phyloP scores from a whole-genome alignment of 2,797 vertebrate genomes.

The Karalla daura region DNA sequence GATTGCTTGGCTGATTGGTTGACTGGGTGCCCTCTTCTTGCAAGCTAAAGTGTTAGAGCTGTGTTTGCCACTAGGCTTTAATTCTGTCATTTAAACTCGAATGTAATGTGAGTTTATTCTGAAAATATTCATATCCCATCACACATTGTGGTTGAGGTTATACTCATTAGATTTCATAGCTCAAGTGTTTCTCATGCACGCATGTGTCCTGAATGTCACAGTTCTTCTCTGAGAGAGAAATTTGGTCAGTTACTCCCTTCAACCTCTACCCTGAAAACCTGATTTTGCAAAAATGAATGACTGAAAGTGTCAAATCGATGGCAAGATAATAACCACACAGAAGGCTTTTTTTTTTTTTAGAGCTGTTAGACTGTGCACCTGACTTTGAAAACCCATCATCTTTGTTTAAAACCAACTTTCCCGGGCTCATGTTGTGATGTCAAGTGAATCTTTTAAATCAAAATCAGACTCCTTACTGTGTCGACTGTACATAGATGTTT shows the following conservation, averaged over 20 bases:
- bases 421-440: not conserved
- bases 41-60: too few species aligned
- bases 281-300: not conserved
- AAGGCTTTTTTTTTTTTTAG: not conserved
- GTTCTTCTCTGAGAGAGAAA: slow-evolving; percentile 9
- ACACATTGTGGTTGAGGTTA: not conserved
- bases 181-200: not conserved
- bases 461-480: not conserved
- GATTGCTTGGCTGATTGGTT: too few species aligned
- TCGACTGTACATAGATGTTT: not conserved
- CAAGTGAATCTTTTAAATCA: not conserved
- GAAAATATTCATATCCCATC: too few species aligned
- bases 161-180: not conserved
- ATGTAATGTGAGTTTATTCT: too few species aligned
- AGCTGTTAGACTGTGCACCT: too few species aligned
- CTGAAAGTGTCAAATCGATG: not conserved
- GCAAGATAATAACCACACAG: not conserved
- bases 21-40: too few species aligned
- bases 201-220: slow-evolving; percentile 21
- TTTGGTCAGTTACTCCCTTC: slow-evolving; percentile 1
- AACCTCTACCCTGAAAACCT: not conserved
- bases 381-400: too few species aligned
- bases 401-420: not conserved
- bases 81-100: too few species aligned
- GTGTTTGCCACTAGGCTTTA: too few species aligned